phyloP scores from a whole-genome alignment of 2,888 invertebrate species.

The Adelphocoris suturalis region DNA sequence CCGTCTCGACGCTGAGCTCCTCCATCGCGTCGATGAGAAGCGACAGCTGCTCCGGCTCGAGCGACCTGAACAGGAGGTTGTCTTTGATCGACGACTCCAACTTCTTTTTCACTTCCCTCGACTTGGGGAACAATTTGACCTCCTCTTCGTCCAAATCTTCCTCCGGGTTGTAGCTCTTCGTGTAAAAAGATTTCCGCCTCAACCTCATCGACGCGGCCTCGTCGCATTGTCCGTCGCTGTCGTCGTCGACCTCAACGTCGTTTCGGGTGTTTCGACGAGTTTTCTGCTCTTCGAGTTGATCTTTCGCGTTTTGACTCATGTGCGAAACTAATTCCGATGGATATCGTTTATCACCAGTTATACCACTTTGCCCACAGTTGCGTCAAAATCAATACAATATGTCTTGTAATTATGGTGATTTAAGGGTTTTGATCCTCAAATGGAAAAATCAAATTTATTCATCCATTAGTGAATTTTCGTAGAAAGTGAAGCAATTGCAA shows the following conservation, averaged over 20 bases:
- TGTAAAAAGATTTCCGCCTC: conserved; percentile 52
- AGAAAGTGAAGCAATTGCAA: too few species aligned
- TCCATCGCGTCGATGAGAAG: conserved; percentile 54
- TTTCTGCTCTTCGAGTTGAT: conserved; percentile 8
- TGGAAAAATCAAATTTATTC: too few species aligned
- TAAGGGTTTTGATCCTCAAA: too few species aligned
- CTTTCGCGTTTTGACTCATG: conserved; percentile 21
- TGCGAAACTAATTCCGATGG: neutral
- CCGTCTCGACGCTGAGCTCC: neutral
- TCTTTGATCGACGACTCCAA: conserved; percentile 47
- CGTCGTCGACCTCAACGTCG: conserved; percentile 13
- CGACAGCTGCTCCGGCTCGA: conserved; percentile 58
- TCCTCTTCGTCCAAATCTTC: conserved; percentile 42
- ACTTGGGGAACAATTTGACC: conserved; percentile 37
- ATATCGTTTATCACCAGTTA: too few species aligned
- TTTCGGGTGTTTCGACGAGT: neutral
- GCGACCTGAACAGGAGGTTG: conserved; percentile 45
- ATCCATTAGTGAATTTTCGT: too few species aligned
- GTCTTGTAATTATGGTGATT: too few species aligned
- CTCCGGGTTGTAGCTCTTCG: conserved; percentile 62
- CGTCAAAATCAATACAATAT: too few species aligned
- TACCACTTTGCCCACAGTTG: too few species aligned
- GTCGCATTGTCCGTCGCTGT: neutral
- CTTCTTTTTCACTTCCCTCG: conserved; percentile 47
- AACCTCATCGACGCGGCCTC: neutral